Conservation (phyloP, 2,797 vertebrate genomes). For the Myripristis jacobus region DNA sequence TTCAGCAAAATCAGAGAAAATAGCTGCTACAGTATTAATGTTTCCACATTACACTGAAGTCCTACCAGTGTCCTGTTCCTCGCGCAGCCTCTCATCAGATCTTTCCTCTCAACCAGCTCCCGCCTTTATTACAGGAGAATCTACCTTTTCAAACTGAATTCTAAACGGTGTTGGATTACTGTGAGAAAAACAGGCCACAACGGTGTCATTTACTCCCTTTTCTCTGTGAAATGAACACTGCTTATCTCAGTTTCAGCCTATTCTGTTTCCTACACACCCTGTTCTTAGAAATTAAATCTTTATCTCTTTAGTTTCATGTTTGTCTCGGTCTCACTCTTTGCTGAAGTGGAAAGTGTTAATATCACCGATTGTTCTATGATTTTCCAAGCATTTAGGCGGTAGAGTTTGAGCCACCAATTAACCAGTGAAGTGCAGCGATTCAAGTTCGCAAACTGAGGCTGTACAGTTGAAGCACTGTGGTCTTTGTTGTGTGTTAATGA, state of each 20-base stretch:
- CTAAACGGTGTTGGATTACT: conserved; percentile 60
- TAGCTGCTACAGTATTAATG: not conserved
- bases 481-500: conserved; percentile 72
- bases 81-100: not conserved
- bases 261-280: conserved; percentile 45
- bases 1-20: not conserved
- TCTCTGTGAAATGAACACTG: conserved; percentile 23
- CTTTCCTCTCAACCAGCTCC: not conserved
- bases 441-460: conserved; percentile 23
- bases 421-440: no score
- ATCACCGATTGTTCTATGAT: not conserved
- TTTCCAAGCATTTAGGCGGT: not conserved
- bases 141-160: conserved; percentile 12
- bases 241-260: not conserved
- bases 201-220: conserved; percentile 35
- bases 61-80: not conserved
- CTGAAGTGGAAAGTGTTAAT: not conserved
- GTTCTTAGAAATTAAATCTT: conserved; percentile 16
- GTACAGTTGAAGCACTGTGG: conserved; percentile 27
- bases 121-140: not conserved
- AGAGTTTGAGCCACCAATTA: conserved; percentile 2
- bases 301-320: not conserved
- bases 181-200: conserved; percentile 59
- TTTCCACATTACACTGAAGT: not conserved
- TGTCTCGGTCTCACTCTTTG: conserved; percentile 14